Evolutionary conservation across 2,888 invertebrate genomes (phyloP).

Genomic region (Drosophila picticornis): DNA sequence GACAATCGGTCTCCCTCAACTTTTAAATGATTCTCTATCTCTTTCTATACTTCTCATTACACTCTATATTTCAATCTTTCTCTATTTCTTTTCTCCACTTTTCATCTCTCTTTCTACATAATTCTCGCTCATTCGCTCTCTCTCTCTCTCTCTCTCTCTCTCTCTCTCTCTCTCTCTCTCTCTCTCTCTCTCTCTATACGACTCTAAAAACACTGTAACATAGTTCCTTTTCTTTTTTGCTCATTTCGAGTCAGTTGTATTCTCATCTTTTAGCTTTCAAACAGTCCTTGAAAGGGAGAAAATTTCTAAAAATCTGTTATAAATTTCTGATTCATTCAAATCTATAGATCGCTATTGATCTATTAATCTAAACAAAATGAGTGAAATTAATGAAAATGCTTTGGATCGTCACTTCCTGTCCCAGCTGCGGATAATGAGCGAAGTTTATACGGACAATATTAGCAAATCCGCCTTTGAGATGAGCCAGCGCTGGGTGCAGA

Average conservation of each 20-base stretch:
- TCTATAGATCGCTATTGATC: conserved; percentile 1
- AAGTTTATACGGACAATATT: conserved; percentile 6
- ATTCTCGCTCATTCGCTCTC: too few relatives aligned
- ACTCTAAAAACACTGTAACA: not conserved
- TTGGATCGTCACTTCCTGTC: conserved; percentile 59
- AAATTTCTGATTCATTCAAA: conserved; percentile 8
- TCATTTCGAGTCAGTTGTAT: conserved; percentile 1
- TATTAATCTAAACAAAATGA: conserved; percentile 28
- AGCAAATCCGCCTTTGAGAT: conserved; percentile 15
- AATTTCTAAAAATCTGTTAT: not conserved
- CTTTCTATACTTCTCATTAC: not conserved
- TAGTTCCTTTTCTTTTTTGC: not conserved
- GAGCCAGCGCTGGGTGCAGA: conserved; percentile 47
- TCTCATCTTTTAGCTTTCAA: not conserved
- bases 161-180: not conserved
- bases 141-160: too few relatives aligned
- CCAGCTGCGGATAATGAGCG: conserved; percentile 47
- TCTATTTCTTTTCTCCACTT: not conserved
- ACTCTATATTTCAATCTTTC: not conserved
- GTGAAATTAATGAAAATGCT: conserved; percentile 33
- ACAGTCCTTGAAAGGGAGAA: not conserved
- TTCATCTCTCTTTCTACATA: not conserved
- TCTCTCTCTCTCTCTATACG: not conserved
- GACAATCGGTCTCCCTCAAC: not conserved
- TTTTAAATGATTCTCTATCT: not conserved